Evolutionary conservation across 2,113 vertebrate species (phyloP).

Genomic region (Myanophis thanlyinensis): DNA sequence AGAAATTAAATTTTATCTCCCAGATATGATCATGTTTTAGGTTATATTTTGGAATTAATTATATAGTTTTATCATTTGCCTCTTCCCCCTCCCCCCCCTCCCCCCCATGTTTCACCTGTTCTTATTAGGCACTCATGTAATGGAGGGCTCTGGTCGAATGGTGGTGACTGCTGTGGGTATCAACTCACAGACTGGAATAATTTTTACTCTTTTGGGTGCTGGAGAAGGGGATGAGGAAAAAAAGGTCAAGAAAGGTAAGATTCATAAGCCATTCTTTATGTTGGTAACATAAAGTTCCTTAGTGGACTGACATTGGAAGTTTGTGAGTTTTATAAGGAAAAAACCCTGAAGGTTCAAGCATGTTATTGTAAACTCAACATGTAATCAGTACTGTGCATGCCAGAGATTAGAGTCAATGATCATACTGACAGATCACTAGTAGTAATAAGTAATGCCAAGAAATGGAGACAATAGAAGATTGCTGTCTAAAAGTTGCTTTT

Average conservation of each 20-base stretch:
- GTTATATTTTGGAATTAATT: not conserved
- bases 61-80: not conserved
- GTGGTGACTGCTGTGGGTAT: slow-evolving; percentile 90
- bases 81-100: too few species aligned
- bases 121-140: slow-evolving; percentile 90
- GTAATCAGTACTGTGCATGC: accelerated
- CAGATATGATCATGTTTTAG: not conserved
- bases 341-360: not conserved
- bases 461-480: too few species aligned
- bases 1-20: too few species aligned
- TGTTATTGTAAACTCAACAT: not conserved
- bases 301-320: accelerated
- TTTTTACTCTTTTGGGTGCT: slow-evolving; percentile 91
- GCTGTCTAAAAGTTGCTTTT: not conserved
- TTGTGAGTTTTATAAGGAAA: not conserved
- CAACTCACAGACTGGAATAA: slow-evolving; percentile 97
- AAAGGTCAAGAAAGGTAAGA: slow-evolving; percentile 96
- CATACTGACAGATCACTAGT: not conserved
- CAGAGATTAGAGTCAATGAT: not conserved
- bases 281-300: slow-evolving; percentile 26
- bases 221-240: slow-evolving; percentile 85
- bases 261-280: not conserved
- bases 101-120: too few species aligned
- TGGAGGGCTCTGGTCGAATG: slow-evolving; percentile 97
- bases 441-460: not conserved